Percentiles rank a stretch among this genome's conserved stretches.
Evolutionary conservation across 2,113 vertebrate species (phyloP).

Genomic region (Passer domesticus): DNA sequence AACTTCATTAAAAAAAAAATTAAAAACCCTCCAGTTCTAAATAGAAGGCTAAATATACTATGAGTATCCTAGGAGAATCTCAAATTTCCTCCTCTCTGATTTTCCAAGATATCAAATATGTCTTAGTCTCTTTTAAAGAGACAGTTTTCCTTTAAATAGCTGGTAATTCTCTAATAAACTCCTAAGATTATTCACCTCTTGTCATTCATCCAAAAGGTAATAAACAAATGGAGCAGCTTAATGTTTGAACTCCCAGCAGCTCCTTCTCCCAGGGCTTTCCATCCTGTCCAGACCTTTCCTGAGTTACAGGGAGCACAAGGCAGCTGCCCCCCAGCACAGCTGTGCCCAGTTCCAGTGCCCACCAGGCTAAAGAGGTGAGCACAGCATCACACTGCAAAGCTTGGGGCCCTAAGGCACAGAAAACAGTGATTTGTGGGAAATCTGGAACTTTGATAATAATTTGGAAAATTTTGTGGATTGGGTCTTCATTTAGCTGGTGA

Average conservation of each 20-base stretch:
- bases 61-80: background rate
- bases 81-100: background rate
- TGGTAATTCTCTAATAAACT: background rate
- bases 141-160: background rate
- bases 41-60: background rate
- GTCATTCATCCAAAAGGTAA: background rate
- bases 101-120: background rate
- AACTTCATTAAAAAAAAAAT: fast-evolving
- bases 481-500: background rate
- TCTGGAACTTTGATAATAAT: background rate
- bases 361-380: background rate
- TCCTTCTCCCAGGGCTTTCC: background rate
- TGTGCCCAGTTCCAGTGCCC: background rate
- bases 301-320: background rate
- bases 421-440: background rate
- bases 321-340: background rate
- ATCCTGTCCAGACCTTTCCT: background rate
- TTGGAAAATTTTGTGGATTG: background rate
- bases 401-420: background rate
- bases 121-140: background rate
- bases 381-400: background rate
- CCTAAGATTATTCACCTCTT: background rate
- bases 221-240: background rate
- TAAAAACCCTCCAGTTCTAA: background rate
- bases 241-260: background rate